Conservation (phyloP, 2,888 invertebrate species). For the Parnassius apollo region DNA sequence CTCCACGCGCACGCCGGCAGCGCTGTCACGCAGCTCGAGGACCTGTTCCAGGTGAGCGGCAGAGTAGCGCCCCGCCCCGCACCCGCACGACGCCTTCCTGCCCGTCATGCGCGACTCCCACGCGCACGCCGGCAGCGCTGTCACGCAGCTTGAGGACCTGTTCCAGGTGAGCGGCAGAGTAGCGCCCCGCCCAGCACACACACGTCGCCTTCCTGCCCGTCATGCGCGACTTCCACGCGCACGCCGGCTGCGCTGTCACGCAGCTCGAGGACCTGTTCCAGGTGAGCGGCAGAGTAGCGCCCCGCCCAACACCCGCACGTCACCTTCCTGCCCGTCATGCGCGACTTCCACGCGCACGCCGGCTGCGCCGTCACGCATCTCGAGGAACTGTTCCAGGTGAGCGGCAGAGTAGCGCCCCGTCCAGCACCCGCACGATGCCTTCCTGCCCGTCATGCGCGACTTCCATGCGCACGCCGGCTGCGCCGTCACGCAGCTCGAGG, state of each 20-base stretch:
- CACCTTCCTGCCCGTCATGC: slow-evolving; percentile 95
- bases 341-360: slow-evolving; percentile 96
- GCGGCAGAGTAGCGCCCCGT: slow-evolving; percentile 39
- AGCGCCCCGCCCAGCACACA: slow-evolving; percentile 55
- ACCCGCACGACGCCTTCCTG: slow-evolving; percentile 88
- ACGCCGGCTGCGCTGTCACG: slow-evolving; percentile 94
- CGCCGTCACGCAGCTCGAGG: slow-evolving; percentile 94
- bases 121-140: slow-evolving; percentile 93
- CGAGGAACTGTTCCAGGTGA: slow-evolving; percentile 91
- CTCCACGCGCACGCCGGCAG: slow-evolving; percentile 96
- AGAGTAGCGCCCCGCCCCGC: slow-evolving; percentile 46
- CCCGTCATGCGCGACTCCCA: slow-evolving; percentile 97
- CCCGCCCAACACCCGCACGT: slow-evolving; percentile 71
- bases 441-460: slow-evolving; percentile 96
- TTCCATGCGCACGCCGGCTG: slow-evolving; percentile 96
- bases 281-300: slow-evolving; percentile 40
- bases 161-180: slow-evolving; percentile 81
- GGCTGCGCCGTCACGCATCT: slow-evolving; percentile 95
- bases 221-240: slow-evolving; percentile 96
- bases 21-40: slow-evolving; percentile 94
- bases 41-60: slow-evolving; percentile 86
- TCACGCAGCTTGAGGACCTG: slow-evolving; percentile 95
- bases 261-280: slow-evolving; percentile 96
- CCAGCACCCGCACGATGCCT: slow-evolving; percentile 84
- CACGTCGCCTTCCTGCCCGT: slow-evolving; percentile 93